Evolutionary conservation across 2,888 invertebrate genomes (phyloP).

Genomic region (Andrena trimmerana): DNA sequence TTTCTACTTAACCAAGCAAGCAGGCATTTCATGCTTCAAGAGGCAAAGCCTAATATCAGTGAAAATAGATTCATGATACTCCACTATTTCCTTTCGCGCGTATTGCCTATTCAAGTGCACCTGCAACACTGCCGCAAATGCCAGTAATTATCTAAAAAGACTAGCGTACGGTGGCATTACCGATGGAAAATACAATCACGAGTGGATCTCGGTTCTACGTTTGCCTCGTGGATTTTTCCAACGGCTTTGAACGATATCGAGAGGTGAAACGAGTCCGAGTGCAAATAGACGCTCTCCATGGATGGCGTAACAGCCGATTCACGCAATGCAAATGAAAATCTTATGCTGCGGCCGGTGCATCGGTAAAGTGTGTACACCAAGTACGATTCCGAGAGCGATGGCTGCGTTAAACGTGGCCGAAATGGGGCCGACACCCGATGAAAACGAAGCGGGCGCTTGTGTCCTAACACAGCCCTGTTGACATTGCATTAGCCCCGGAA

Average conservation of each 20-base stretch:
- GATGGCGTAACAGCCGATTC: constrained; percentile 47
- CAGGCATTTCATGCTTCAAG: no score
- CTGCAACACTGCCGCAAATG: no score
- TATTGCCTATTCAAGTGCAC: no score
- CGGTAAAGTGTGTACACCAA: constrained; percentile 45
- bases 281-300: constrained; percentile 38
- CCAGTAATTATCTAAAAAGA: no score
- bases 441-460: constrained; percentile 59
- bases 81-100: no score
- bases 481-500: constrained; percentile 74
- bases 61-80: no score
- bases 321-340: constrained; percentile 69
- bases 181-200: constrained; percentile 15
- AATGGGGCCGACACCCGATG: constrained; percentile 51
- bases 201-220: neutral
- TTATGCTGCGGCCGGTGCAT: constrained; percentile 52
- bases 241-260: constrained; percentile 29
- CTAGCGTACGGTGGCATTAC: neutral
- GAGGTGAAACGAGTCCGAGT: constrained; percentile 42
- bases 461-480: constrained; percentile 65
- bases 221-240: constrained; percentile 23
- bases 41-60: no score
- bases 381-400: constrained; percentile 38
- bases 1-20: no score
- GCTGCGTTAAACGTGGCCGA: constrained; percentile 58